Evolutionary conservation across 2,888 invertebrate species (phyloP), one percentile per base, ranked within the genome.

Genomic region (Lasioglossum vierecki): DNA sequence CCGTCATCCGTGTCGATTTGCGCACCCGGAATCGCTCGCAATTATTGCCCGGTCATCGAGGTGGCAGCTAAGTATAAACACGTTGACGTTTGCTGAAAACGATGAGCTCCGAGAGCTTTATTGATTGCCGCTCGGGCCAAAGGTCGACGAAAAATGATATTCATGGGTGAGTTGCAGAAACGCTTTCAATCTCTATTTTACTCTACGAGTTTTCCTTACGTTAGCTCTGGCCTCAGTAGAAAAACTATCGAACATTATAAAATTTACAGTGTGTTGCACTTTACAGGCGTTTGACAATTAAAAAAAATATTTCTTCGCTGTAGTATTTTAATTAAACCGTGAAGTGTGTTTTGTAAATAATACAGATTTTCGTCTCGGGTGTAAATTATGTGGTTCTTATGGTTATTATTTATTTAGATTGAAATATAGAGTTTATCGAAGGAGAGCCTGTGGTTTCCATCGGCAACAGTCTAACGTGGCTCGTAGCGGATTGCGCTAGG

Each of bases 381-480:
- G 26, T 26, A 60, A 60, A 60, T 60, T 1, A 15, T 26, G 13
- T 13, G 13, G 0, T 60, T 26, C 1, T 18, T 66, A 9, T 9
- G 74, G 1, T 39, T 3, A 22, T 39, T 68, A 9, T 39, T 9
- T 0, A 2, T 1, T n/a, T 35, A 35, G 35, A 8, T 11, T 11
- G 22, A 39, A 68, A 39, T 68, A 39, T 22, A n/a, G 39, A 22
- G 39, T 68, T 68, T 41, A 22, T 39, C 6, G 60, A 46, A 66
- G 57, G 39, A 60, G 53, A 35, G 35, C 68, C 11, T 22, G 11
- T 13, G 72, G 73, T 49, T 78, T 68, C 68, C 60, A 70, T 26
- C 49, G 26, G 85, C 81, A 88, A 88, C 87, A 84, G 86, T 85
- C 78, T 77, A 82, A 86, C 84, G 82, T 88, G 79, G 79, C 87